phyloP scores from a whole-genome alignment of 2,797 vertebrate species.

The Siniperca obscura region DNA sequence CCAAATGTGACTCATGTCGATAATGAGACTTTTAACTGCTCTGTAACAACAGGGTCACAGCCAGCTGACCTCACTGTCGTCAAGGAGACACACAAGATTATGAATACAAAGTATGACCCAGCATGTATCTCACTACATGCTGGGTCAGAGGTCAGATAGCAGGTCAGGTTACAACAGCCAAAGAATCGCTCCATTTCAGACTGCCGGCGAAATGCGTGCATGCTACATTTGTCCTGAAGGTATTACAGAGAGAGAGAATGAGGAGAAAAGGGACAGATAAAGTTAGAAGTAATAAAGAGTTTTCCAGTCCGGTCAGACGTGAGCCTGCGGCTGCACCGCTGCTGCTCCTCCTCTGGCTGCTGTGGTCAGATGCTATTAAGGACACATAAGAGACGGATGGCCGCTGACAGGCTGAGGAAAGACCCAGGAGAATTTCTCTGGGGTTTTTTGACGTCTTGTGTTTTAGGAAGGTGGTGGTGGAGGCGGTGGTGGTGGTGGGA shows the following conservation, averaged over 20 bases:
- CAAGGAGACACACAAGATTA: conserved; percentile 8
- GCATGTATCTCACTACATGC: conserved; percentile 16
- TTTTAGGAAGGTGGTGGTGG: conserved; percentile 61
- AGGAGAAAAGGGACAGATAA: conserved; percentile 33
- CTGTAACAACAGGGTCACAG: conserved; percentile 59
- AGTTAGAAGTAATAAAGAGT: conserved; percentile 51
- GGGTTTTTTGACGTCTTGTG: conserved; percentile 63
- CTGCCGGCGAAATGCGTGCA: not conserved
- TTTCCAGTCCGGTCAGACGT: conserved; percentile 71
- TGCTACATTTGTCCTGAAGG: conserved; percentile 25
- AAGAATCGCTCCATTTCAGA: conserved; percentile 30
- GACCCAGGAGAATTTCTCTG: conserved; percentile 59
- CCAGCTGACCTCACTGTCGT: conserved; percentile 51
- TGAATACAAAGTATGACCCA: conserved; percentile 12
- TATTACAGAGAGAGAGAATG: conserved; percentile 15
- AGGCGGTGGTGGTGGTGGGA: not conserved
- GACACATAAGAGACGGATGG: conserved; percentile 78
- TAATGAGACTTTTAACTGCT: conserved; percentile 77
- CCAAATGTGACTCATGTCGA: conserved; percentile 69
- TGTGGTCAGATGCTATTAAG: conserved; percentile 77
- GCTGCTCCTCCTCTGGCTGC: conserved; percentile 67
- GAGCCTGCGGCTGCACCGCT: conserved; percentile 60
- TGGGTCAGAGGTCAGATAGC: conserved; percentile 50
- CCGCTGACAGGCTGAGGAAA: conserved; percentile 71
- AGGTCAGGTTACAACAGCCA: conserved; percentile 48